Percentiles rank a stretch among this genome's conserved stretches.
phyloP scores from a whole-genome alignment of 2,113 vertebrate species.

The Speoplatyrhinus poulsoni region DNA sequence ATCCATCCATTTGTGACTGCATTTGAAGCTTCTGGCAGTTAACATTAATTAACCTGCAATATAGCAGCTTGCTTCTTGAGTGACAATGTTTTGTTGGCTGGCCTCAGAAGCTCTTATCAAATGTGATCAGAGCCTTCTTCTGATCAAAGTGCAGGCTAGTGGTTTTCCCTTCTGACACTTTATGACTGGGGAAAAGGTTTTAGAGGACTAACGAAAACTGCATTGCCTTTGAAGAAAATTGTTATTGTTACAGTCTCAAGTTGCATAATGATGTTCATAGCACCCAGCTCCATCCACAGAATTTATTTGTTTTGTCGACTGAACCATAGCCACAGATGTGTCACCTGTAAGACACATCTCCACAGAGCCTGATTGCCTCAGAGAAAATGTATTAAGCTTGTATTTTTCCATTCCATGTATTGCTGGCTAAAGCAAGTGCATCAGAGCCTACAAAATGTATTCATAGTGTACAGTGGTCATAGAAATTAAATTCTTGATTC shows the following conservation, averaged over 20 bases:
- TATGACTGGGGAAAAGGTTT: slow-evolving; percentile 60
- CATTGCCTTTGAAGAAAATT: slow-evolving; percentile 67
- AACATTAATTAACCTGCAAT: slow-evolving; percentile 42
- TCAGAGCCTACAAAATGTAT: no score
- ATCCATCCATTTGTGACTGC: slow-evolving; percentile 15
- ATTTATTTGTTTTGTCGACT: slow-evolving; percentile 25
- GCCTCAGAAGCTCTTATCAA: slow-evolving; percentile 60
- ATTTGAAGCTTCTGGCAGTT: slow-evolving; percentile 31
- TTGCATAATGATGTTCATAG: slow-evolving; percentile 62
- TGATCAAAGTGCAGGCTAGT: slow-evolving; percentile 69
- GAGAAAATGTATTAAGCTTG: no score
- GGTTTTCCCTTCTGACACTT: slow-evolving; percentile 55
- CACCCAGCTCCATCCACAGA: slow-evolving; percentile 36
- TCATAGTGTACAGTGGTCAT: no score
- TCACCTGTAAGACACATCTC: slow-evolving; percentile 44
- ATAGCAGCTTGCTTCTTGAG: slow-evolving; percentile 30
- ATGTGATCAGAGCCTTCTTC: slow-evolving; percentile 53
- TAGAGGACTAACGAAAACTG: slow-evolving; percentile 64
- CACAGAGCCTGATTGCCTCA: no score
- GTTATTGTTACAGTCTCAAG: slow-evolving; percentile 64
- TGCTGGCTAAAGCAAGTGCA: no score
- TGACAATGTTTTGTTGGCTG: slow-evolving; percentile 61
- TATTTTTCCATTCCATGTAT: no score
- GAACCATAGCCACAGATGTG: slow-evolving; percentile 42
- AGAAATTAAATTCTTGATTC: no score